Percentiles rank a stretch among this genome's conserved stretches.
Evolutionary conservation across 2,797 vertebrate species (phyloP).

Genomic region (Hybognathus amarus): DNA sequence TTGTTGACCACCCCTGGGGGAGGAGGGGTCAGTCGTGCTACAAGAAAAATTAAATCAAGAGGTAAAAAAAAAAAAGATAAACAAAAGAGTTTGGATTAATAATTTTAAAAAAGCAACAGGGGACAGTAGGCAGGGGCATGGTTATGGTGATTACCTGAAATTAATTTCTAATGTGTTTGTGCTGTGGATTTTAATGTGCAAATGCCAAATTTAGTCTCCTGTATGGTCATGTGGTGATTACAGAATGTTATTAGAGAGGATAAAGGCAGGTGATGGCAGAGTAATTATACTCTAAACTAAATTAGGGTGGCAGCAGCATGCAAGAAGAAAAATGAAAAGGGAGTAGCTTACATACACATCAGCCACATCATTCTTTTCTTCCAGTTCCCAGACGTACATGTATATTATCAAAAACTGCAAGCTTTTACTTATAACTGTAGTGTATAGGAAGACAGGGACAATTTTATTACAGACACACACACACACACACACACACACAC

Average conservation of each 20-base stretch:
- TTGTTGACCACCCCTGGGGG: background rate
- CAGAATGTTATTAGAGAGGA: constrained; percentile 57
- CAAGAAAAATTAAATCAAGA: constrained; percentile 30
- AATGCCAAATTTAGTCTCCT: constrained; percentile 56
- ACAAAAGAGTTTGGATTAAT: constrained; percentile 32
- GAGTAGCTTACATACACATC: constrained; percentile 1
- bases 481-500: no score
- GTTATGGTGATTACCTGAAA: constrained; percentile 47
- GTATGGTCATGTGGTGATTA: constrained; percentile 55
- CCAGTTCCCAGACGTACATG: background rate
- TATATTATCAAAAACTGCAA: background rate
- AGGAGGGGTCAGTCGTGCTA: constrained; percentile 2
- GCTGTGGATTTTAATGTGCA: constrained; percentile 44
- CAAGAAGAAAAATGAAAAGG: constrained; percentile 31
- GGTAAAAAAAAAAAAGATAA: background rate
- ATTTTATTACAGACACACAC: no score
- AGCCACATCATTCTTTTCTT: constrained; percentile 19
- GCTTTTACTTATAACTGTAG: background rate
- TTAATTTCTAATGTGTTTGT: constrained; percentile 49
- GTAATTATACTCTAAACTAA: constrained; percentile 59
- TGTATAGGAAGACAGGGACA: background rate
- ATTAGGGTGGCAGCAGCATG: constrained; percentile 48
- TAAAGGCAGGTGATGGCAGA: constrained; percentile 47
- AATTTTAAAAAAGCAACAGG: constrained; percentile 48
- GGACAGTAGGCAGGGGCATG: constrained; percentile 26